Base-by-base conservation (phyloP, 2,113 vertebrate genomes). In the Anolis carolinensis region DNA sequence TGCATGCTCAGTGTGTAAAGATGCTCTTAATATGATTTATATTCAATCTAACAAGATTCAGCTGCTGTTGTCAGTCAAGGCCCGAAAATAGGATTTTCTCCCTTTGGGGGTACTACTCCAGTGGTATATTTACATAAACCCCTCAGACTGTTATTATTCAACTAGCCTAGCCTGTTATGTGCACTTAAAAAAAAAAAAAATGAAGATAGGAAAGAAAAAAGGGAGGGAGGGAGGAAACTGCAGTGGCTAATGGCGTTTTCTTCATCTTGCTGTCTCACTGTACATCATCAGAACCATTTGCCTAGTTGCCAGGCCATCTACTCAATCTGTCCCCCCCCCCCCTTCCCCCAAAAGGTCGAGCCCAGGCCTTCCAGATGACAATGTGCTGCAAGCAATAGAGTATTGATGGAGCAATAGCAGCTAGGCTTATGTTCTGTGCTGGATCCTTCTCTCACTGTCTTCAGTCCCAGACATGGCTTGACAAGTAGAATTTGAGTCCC, bases 71-170 rank as follows among this genome's bases (percentile, higher is more conserved):
- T 95, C 94, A 86, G 21, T 91, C 88, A 92, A 89, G 76, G 25
- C 36, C 89, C 94, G 94, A 94, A 96, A 95, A 95, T 94, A 93
- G 63, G 90, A 91, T 91, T 94, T 52, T 75, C 74, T 91, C 87
- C 92, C 82, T 82, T 87, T 89, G 50, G 89, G 91, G 92, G 91
- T 88, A 90, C 91, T 86, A 91, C 89, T 71, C 88, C 80, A 3
- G 84, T 91, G 82, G 65, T 92, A 55, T 81, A 95, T 95, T 94
- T 95, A 90, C 83, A 63, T 89, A 93, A 92, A 72, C 93, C 87
- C 91, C 84, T 84, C 84, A 79, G 83, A 70, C 90, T 92, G 91
- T 89, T 94, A 81, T 89, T 91, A 83, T 68, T 75, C 79, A 89
- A 87, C 87, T 92, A 90, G 81, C 55, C 83, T 86, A 76, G 78